phyloP scores from a whole-genome alignment of 2,797 vertebrate genomes.

The Delichon dasypus region DNA sequence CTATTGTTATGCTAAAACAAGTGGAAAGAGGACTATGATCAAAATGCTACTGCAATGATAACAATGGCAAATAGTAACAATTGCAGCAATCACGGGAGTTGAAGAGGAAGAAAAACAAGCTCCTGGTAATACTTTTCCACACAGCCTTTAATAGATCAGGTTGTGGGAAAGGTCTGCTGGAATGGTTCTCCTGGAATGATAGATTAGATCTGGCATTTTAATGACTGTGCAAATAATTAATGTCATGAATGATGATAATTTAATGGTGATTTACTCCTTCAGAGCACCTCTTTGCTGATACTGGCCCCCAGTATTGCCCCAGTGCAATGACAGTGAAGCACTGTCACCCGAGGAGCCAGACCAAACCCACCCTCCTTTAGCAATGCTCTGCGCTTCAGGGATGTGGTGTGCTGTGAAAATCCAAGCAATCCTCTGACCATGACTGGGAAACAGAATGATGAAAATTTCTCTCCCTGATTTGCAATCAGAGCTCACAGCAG shows the following conservation, averaged over 20 bases:
- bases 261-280: background rate
- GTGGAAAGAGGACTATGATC: background rate
- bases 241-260: background rate
- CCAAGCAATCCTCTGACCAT: background rate
- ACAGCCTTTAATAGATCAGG: background rate
- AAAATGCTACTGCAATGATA: background rate
- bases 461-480: background rate
- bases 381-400: background rate
- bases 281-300: background rate
- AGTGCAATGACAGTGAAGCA: background rate
- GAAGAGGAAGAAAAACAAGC: background rate
- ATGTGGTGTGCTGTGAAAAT: background rate
- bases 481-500: slow-evolving; percentile 1
- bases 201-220: slow-evolving; percentile 4
- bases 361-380: background rate
- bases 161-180: background rate
- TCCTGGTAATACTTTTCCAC: background rate
- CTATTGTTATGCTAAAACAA: background rate
- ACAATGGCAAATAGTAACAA: background rate
- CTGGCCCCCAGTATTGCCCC: background rate
- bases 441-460: background rate
- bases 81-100: background rate
- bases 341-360: background rate
- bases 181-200: background rate
- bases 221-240: background rate